Base-by-base conservation (phyloP, 2,797 vertebrate genomes). In the Sebastes baramenuke region DNA sequence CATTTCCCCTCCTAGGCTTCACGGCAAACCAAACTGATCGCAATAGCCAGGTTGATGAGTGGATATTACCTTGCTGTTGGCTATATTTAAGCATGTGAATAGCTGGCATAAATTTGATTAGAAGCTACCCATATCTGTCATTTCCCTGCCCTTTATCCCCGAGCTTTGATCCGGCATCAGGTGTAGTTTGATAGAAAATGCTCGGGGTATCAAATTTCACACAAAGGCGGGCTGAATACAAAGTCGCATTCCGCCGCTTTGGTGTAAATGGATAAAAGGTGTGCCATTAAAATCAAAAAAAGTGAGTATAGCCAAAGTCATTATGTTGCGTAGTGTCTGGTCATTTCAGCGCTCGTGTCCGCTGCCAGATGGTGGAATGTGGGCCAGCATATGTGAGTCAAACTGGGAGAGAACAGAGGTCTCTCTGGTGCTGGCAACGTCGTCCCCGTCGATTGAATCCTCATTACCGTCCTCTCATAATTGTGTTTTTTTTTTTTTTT, bases 381-480 rank as follows among this genome's bases (percentile, higher is more conserved):
- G 89, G 85, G 79, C 90, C 91, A 92, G 88, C 94, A 95, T 94
- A 94, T 95, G 94, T 68, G 90, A 94, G 88, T 91, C 91, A 93
- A 94, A 92, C 90, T 86, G 89, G 90, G 86, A 79, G 79, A 91
- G 79, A 86, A 88, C 84, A 69, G 62, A 88, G 90, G 89, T 94
- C 91, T 92, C 89, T 79, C 59, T 87, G 75, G 85, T 80, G 84
- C 77, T 93, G 92, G 91, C 92, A 89, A 69, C 69, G 79, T 67
- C 59, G 85, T 87, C 89, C 85, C 87, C 29, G 83, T 87, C 91
- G 72, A 92, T 92, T 93, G 88, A 93, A 92, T 93, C 87, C 94
- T 94, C 95, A 94, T 94, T 94, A 94, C 86, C 74, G 52, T 88
- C 87, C 83, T 88, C 79, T 87, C 88, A 88, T 94, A 92, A 95